Conservation (phyloP, 2,797 vertebrate species). For the Steatocranus sp. region DNA sequence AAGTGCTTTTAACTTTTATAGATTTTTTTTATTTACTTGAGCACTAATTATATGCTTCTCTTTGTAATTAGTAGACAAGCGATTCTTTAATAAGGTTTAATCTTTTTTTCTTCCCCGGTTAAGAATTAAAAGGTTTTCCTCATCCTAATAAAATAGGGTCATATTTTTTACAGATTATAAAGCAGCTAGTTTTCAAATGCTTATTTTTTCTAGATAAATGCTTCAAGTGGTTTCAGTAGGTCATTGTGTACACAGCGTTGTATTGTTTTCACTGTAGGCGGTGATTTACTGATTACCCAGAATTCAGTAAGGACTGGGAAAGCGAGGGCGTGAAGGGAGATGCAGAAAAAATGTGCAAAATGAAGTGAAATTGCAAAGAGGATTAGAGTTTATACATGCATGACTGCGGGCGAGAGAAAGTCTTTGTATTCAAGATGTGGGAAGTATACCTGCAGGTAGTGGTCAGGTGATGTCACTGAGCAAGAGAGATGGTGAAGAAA, state of each 20-base stretch:
- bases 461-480: not conserved
- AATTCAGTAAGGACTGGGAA: not conserved
- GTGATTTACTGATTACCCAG: not conserved
- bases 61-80: not conserved
- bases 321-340: not conserved
- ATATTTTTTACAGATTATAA: not conserved
- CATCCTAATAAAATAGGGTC: not conserved
- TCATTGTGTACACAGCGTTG: not conserved
- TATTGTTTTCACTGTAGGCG: not conserved
- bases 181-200: not conserved
- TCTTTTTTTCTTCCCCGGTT: not conserved
- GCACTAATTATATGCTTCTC: not conserved
- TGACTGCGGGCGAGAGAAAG: accelerated
- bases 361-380: not conserved
- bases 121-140: not conserved
- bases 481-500: not conserved
- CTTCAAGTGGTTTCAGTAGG: not conserved
- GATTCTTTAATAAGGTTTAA: not conserved
- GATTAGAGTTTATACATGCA: not conserved
- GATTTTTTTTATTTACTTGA: not conserved
- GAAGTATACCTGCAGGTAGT: not conserved
- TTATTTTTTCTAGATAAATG: not conserved
- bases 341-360: not conserved
- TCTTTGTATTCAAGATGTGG: not conserved
- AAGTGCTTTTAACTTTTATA: not conserved